phyloP scores from a whole-genome alignment of 2,888 invertebrate species.

The Philereme vetulata region DNA sequence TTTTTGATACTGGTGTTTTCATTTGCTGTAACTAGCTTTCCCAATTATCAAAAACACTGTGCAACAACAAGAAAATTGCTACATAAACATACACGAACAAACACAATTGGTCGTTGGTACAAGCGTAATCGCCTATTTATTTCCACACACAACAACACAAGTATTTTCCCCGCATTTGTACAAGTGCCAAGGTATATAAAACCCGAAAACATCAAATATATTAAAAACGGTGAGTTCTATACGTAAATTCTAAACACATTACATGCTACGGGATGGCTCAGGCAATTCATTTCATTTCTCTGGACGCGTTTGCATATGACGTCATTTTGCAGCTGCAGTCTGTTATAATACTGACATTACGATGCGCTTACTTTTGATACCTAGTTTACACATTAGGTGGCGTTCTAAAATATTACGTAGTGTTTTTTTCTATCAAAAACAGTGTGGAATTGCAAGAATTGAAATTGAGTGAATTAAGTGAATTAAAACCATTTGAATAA shows the following conservation, averaged over 20 bases:
- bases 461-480: too few relatives aligned
- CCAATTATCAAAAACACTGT: too few relatives aligned
- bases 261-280: slow-evolving; percentile 27
- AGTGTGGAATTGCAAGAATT: too few relatives aligned
- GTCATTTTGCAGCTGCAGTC: not conserved
- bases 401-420: too few relatives aligned
- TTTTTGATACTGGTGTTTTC: too few relatives aligned
- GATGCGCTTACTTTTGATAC: too few relatives aligned
- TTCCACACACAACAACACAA: slow-evolving; percentile 8
- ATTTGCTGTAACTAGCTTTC: too few relatives aligned
- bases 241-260: slow-evolving; percentile 32
- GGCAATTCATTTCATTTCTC: slow-evolving; percentile 47
- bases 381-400: too few relatives aligned
- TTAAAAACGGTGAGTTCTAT: slow-evolving; percentile 16
- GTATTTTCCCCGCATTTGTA: slow-evolving; percentile 6
- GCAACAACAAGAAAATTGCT: slow-evolving; percentile 11
- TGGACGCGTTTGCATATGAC: slow-evolving; percentile 5
- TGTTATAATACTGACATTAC: too few relatives aligned
- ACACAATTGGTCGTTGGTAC: not conserved
- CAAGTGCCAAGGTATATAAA: slow-evolving; percentile 22
- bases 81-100: slow-evolving; percentile 18
- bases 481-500: too few relatives aligned
- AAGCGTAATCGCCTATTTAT: slow-evolving; percentile 9
- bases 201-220: slow-evolving; percentile 17
- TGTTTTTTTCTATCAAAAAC: too few relatives aligned